Percentiles rank a stretch among this genome's conserved stretches.
phyloP scores from a whole-genome alignment of 2,797 vertebrate species.

The Falco naumanni region DNA sequence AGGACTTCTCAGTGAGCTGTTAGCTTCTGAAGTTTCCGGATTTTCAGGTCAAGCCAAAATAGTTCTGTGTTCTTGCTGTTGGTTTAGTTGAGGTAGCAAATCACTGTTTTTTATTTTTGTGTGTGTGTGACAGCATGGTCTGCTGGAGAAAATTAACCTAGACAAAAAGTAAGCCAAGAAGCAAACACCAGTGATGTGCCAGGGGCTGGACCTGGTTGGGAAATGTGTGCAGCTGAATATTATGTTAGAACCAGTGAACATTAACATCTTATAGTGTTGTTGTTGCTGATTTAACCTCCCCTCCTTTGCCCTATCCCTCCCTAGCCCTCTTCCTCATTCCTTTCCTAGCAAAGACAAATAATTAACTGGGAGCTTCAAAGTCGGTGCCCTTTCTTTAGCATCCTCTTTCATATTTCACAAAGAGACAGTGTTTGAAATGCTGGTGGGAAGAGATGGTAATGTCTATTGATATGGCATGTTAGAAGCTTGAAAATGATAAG shows the following conservation, averaged over 20 bases:
- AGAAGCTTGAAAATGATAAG: not conserved
- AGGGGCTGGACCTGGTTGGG: not conserved
- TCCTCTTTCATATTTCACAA: slow-evolving; percentile 28
- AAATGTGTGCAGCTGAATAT: not conserved
- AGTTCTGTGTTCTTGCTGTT: not conserved
- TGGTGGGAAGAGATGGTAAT: not conserved
- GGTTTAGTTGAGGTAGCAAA: not conserved
- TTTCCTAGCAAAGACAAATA: not conserved
- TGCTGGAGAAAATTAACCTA: not conserved
- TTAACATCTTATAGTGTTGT: not conserved
- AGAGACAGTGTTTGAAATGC: slow-evolving; percentile 12
- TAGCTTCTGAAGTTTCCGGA: not conserved
- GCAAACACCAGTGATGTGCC: not conserved
- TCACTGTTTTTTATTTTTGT: not conserved
- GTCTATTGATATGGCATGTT: not conserved
- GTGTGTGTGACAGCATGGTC: fast-evolving
- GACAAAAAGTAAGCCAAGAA: not conserved
- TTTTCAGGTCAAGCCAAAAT: not conserved
- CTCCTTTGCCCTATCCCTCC: not conserved
- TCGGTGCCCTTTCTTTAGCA: not conserved
- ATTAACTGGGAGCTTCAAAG: slow-evolving; percentile 7
- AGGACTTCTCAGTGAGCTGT: not conserved
- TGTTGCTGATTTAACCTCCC: not conserved
- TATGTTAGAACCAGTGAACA: not conserved
- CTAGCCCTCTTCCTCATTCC: not conserved